Percentiles rank a stretch among this genome's conserved stretches.
phyloP scores from a whole-genome alignment of 1,140 invertebrate genomes.

The Drosophila hydei region DNA sequence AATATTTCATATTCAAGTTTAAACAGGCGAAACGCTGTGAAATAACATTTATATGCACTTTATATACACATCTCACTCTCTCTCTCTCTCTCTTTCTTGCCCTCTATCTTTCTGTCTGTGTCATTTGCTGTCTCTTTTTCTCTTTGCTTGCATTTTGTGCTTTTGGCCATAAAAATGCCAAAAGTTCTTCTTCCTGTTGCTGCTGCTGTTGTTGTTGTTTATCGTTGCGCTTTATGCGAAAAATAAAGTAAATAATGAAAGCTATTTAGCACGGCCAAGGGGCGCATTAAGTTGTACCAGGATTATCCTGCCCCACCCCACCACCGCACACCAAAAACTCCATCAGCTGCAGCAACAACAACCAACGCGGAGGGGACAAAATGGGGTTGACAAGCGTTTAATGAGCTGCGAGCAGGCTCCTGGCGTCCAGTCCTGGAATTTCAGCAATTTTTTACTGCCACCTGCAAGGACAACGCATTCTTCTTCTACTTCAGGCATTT shows the following conservation, averaged over 20 bases:
- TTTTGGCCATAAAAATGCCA: slow-evolving; percentile 31
- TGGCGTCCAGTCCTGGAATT: slow-evolving; percentile 47
- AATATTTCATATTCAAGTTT: slow-evolving; percentile 8
- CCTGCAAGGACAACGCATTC: slow-evolving; percentile 69
- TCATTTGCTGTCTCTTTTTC: slow-evolving; percentile 4
- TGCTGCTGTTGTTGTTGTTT: neutral
- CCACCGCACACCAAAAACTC: slow-evolving; percentile 48
- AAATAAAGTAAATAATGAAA: slow-evolving; percentile 77
- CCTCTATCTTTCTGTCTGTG: slow-evolving; percentile 4
- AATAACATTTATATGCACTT: slow-evolving; percentile 36
- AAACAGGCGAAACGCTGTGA: neutral
- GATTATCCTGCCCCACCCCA: slow-evolving; percentile 46
- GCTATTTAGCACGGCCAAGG: slow-evolving; percentile 75
- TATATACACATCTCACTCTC: slow-evolving; percentile 1
- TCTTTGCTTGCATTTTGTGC: slow-evolving; percentile 14
- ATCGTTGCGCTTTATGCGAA: slow-evolving; percentile 52
- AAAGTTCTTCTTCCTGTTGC: slow-evolving; percentile 41
- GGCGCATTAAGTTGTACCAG: slow-evolving; percentile 68
- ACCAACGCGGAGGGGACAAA: no score
- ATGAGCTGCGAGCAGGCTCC: slow-evolving; percentile 60
- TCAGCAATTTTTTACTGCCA: slow-evolving; percentile 78
- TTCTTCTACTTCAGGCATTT: slow-evolving; percentile 45
- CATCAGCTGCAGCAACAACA: slow-evolving; percentile 31
- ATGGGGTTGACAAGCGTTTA: slow-evolving; percentile 63
- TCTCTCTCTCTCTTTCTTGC: slow-evolving; percentile 22